Base-by-base conservation (phyloP, 2,797 vertebrate genomes). In the Clarias laeviceps region DNA sequence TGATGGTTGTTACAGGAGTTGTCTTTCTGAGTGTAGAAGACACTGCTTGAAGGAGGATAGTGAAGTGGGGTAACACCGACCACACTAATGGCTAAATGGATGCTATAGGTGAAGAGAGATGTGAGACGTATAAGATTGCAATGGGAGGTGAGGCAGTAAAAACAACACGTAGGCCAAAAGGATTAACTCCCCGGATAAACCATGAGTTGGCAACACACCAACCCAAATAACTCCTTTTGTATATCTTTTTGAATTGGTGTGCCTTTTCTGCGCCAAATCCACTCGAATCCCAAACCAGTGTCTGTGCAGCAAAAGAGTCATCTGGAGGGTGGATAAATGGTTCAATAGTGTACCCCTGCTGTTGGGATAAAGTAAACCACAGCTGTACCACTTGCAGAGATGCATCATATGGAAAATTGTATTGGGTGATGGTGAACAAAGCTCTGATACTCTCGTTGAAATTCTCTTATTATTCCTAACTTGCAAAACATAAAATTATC, bases 161-260 rank as follows among this genome's bases (percentile, higher is more conserved):
- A 85, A 11, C 57, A 85, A 20, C 18, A 59, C n/a, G 5, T 2
- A 66, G 66, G 57, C 65, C 50, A 84, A 82, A 86, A 62, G 69
- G 68, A 82, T 87, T 79, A 85, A 76, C 81, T 77, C 66, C 24
- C 17, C 18, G 72, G 61, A 80, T 69, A 87, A 83, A 76, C 24
- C 56, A 84, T 81, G 76, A 70, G 64, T 24, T 64, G 69, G 61
- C 73, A 74, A 61, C 27, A 57, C 57, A 78, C 78, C 27, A 64
- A 59, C 27, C 50, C 24, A 86, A 84, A 86, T 82, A 54, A 24
- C 50, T 54, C 69, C 73, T 74, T 89, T 89, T 87, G 29, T 78
- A 12, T 68, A 22, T 56, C 27, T 6, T 29, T 79, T 86, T 82
- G 68, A 84, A 86, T 82, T 82, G 24, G 74, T 50, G 29, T 59